Evolutionary conservation across 37 sponge, comb jelly and placozoan species (phyloP).

Genomic region (Lycopodina hypogea): DNA sequence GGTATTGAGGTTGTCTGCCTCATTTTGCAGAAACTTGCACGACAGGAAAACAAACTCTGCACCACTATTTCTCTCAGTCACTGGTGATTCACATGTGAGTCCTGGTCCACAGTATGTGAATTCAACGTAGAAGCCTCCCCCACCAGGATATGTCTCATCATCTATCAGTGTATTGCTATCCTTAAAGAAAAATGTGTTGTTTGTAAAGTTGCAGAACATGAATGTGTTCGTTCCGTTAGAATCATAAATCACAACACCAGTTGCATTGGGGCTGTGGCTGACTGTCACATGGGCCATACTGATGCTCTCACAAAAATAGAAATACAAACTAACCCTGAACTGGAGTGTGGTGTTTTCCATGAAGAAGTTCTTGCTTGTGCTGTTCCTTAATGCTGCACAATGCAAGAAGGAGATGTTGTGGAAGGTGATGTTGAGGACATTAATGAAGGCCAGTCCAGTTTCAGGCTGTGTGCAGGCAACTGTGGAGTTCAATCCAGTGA

Average conservation of each 20-base stretch:
- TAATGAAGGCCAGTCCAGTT: conserved; percentile 32
- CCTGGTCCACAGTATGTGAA: conserved; percentile 61
- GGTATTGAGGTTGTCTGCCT: background rate
- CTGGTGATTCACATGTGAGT: background rate
- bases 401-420: conserved; percentile 6
- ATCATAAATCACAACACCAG: conserved; percentile 49
- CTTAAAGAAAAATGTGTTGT: background rate
- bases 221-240: conserved; percentile 37
- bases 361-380: conserved; percentile 33
- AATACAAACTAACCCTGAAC: conserved; percentile 37
- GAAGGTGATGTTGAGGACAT: conserved; percentile 21
- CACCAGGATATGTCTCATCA: conserved; percentile 16
- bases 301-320: conserved; percentile 11
- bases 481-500: background rate
- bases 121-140: conserved; percentile 71
- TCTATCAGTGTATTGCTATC: background rate
- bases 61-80: background rate
- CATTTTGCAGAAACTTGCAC: conserved; percentile 20
- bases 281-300: background rate
- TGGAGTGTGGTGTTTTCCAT: background rate
- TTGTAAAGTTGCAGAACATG: conserved; percentile 15
- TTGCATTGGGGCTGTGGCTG: conserved; percentile 14
- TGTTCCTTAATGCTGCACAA: conserved; percentile 45
- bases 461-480: background rate
- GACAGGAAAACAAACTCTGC: conserved; percentile 1